Conservation (phyloP, 92 coral and sea anemone genomes). For the Micromussa lordhowensis region DNA sequence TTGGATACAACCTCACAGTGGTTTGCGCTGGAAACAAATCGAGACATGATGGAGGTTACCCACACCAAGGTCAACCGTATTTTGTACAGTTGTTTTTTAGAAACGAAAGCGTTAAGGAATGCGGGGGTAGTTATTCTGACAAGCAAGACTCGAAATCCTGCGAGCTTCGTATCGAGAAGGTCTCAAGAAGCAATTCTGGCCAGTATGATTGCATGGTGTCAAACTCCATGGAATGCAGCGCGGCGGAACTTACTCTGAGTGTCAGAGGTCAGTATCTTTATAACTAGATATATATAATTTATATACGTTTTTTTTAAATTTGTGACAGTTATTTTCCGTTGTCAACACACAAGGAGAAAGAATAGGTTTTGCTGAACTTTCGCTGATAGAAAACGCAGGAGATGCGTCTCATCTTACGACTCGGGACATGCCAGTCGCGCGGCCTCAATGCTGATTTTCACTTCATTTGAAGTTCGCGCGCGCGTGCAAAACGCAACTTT, state of each 20-base stretch:
- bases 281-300: too few relatives aligned
- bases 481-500: too few relatives aligned
- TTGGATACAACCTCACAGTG: conserved; percentile 43
- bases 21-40: conserved; percentile 24
- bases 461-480: too few relatives aligned
- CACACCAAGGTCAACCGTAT: not conserved
- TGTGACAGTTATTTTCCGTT: too few relatives aligned
- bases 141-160: not conserved
- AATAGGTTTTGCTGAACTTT: too few relatives aligned
- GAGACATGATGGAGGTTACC: too few relatives aligned
- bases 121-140: not conserved
- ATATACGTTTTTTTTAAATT: too few relatives aligned
- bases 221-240: not conserved
- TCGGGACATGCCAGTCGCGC: too few relatives aligned
- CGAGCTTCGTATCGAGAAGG: not conserved
- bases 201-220: not conserved
- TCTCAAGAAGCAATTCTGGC: not conserved
- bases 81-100: not conserved
- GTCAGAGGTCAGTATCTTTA: not conserved
- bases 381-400: too few relatives aligned
- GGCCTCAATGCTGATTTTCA: too few relatives aligned
- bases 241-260: not conserved
- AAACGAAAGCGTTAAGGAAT: not conserved
- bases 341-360: too few relatives aligned
- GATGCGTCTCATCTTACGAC: too few relatives aligned